Conservation (phyloP, 1,140 invertebrate species). For the Pissodes strobi region DNA sequence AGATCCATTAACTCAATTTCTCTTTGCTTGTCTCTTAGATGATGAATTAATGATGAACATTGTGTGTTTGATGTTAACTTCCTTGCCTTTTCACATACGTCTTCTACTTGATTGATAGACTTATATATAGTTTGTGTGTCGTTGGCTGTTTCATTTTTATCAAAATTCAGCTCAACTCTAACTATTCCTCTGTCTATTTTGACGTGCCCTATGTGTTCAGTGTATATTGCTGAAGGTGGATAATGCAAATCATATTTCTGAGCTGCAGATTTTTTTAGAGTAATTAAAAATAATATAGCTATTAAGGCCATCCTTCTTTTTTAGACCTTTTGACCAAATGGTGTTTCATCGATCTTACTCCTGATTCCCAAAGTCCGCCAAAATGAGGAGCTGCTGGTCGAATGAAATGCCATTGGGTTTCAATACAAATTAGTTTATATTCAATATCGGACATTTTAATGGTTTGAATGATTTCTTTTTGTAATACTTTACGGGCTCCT, state of each 20-base stretch:
- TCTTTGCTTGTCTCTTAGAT: conserved; percentile 2
- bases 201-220: conserved; percentile 16
- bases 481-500: background rate
- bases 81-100: background rate
- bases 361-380: no score
- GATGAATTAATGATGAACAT: conserved; percentile 3
- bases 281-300: background rate
- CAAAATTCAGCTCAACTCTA: conserved; percentile 21
- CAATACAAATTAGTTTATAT: background rate
- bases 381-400: conserved; percentile 48
- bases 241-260: conserved; percentile 10
- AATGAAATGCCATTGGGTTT: conserved; percentile 53
- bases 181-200: conserved; percentile 18
- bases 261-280: background rate
- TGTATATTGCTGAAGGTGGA: background rate
- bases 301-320: no score
- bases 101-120: background rate
- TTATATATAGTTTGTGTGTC: background rate
- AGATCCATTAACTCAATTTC: background rate
- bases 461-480: background rate
- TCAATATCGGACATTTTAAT: no score
- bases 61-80: background rate
- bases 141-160: background rate
- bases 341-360: conserved; percentile 42
- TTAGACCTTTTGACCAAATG: no score